These are phyloP conservation scores for Panthera tigris DNA, from an alignment of 2,113 vertebrate genomes.

Conservation along the genomic window DNA sequence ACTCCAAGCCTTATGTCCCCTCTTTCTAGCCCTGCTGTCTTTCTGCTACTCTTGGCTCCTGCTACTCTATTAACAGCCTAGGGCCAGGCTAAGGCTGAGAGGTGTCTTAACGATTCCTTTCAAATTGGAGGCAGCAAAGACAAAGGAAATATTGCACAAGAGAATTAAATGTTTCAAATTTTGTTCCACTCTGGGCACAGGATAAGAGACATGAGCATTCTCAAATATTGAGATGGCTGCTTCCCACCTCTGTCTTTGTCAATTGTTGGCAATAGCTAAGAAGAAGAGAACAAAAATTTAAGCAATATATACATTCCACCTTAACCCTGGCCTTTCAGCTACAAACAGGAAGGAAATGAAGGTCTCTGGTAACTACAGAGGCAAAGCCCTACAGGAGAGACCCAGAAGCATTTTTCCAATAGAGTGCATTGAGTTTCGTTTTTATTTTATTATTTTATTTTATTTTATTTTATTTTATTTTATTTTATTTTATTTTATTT, in stretches of 20 bases:
- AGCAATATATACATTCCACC: background rate
- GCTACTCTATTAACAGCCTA: background rate
- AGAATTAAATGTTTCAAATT: slow-evolving; percentile 59
- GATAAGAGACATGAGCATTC: slow-evolving; percentile 13
- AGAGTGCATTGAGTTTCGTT: background rate
- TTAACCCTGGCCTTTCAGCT: background rate
- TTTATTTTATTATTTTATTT: background rate
- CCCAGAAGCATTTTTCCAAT: background rate
- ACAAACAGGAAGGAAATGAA: background rate
- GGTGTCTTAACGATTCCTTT: slow-evolving; percentile 56
- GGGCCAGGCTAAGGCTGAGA: slow-evolving; percentile 24
- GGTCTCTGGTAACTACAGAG: background rate
- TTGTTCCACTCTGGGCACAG: background rate
- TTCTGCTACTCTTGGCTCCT: background rate
- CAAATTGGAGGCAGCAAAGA: slow-evolving; percentile 36
- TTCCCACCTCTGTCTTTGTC: slow-evolving; percentile 28
- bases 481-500: background rate
- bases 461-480: background rate
- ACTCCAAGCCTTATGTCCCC: background rate
- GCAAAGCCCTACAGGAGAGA: background rate
- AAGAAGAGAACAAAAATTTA: slow-evolving; percentile 53
- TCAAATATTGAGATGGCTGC: slow-evolving; percentile 26
- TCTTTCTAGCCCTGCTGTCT: background rate
- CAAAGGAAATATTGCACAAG: slow-evolving; percentile 60
- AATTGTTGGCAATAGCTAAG: background rate